A percentile compares a stretch with the other conserved stretches of the same genome.
Evolutionary conservation across 2,113 vertebrate genomes (phyloP).

Genomic region (Pelecanoides urinatrix): DNA sequence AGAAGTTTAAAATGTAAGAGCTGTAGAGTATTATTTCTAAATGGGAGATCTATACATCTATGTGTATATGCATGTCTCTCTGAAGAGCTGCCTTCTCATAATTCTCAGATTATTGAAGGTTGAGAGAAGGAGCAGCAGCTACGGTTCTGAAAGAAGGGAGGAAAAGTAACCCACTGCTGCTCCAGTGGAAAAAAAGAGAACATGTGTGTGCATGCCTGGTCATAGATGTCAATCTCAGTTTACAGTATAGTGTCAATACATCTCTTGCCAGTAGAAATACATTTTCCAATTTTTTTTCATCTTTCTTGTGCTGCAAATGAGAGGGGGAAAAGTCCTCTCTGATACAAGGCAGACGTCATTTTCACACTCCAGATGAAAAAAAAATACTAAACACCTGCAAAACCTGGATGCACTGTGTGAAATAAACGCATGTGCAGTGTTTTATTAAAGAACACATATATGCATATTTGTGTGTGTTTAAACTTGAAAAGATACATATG

Average conservation of each 20-base stretch:
- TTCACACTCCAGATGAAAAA: slow-evolving; percentile 41
- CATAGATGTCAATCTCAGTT: slow-evolving; percentile 53
- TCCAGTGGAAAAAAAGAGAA: not conserved
- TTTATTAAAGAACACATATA: not conserved
- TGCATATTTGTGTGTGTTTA: not conserved
- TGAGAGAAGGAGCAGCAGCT: slow-evolving; percentile 14
- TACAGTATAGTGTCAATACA: not conserved
- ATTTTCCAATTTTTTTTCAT: slow-evolving; percentile 17
- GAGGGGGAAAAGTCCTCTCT: slow-evolving; percentile 10
- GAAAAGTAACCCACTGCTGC: not conserved
- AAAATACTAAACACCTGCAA: slow-evolving; percentile 65
- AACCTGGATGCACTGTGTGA: slow-evolving; percentile 38
- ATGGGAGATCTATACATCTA: not conserved
- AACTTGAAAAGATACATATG: not conserved
- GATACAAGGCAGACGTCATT: slow-evolving; percentile 39
- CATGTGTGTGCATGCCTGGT: slow-evolving; percentile 42
- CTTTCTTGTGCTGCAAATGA: slow-evolving; percentile 37
- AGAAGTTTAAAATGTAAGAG: slow-evolving; percentile 47
- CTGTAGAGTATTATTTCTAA: not conserved
- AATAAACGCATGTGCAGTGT: not conserved
- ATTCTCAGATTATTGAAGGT: slow-evolving; percentile 47
- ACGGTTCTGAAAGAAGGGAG: not conserved
- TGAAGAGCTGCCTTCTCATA: slow-evolving; percentile 47
- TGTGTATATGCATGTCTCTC: not conserved
- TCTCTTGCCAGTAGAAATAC: slow-evolving; percentile 31